phyloP scores from a whole-genome alignment of 2,797 vertebrate genomes.

The Clarias fuscus region DNA sequence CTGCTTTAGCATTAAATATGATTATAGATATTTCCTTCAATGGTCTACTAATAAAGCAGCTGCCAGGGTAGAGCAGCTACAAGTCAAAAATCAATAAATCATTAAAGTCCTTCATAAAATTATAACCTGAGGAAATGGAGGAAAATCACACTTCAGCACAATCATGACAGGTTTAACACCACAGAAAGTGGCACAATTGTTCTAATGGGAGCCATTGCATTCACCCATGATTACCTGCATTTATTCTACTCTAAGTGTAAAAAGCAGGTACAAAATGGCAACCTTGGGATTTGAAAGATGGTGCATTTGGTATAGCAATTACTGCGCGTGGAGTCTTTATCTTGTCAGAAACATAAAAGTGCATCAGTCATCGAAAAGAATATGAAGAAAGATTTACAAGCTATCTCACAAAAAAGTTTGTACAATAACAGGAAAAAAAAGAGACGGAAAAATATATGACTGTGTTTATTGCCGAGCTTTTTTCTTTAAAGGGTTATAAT shows the following conservation, averaged over 20 bases:
- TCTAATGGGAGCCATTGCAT: slow-evolving; percentile 84
- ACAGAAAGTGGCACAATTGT: slow-evolving; percentile 75
- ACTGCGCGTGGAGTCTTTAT: slow-evolving; percentile 85
- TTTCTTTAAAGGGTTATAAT: slow-evolving; percentile 71
- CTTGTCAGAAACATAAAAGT: slow-evolving; percentile 87
- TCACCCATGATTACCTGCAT: slow-evolving; percentile 79
- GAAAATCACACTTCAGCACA: slow-evolving; percentile 1
- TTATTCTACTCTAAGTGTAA: slow-evolving; percentile 65
- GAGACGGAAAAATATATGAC: slow-evolving; percentile 54
- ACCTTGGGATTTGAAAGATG: slow-evolving; percentile 65
- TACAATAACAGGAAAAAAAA: slow-evolving; percentile 66
- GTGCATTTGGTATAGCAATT: slow-evolving; percentile 86
- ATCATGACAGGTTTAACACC: slow-evolving; percentile 62
- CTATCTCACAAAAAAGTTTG: slow-evolving; percentile 76
- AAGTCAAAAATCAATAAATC: slow-evolving; percentile 13
- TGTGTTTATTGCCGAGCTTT: slow-evolving; percentile 82
- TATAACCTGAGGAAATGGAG: neutral
- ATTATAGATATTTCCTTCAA: neutral
- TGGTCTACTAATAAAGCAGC: slow-evolving; percentile 10
- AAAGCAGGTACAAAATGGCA: slow-evolving; percentile 78
- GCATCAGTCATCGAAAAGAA: slow-evolving; percentile 83
- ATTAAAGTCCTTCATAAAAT: neutral
- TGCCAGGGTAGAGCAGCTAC: neutral
- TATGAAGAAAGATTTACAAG: slow-evolving; percentile 78
- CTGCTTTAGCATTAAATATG: slow-evolving; percentile 1